Evolutionary conservation across 2,113 vertebrate genomes (phyloP), one percentile per base, ranked within the genome.

Genomic region (Datnioides undecimradiatus): DNA sequence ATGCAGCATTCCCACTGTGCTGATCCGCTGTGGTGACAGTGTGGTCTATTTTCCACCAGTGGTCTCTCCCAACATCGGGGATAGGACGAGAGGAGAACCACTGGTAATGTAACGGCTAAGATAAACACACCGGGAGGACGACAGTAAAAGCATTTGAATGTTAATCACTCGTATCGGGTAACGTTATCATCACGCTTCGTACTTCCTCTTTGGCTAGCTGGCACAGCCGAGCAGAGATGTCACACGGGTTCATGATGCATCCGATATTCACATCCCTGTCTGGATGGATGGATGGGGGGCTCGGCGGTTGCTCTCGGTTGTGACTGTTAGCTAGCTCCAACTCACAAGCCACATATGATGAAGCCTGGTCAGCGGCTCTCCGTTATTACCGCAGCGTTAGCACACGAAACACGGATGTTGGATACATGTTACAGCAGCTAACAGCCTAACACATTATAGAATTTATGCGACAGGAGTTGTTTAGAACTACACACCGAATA

Each of bases 191-290:
- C 59, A 16, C 31, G 46, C 66, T 34, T 49, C 70, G 65, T 40
- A 74, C 73, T 85, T 88, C 79, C 84, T 81, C 66, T 66, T 48
- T 40, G 27, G 84, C 77, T 55, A 54, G 67, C 71, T 40, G 69
- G 13, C 59, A 46, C 31, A 40, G 29, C 57, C 43, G 14, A n/a
- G 21, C 23, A 51, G 13, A 34, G 19, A 19, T 59, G 62, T 34
- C 57, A 76, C 31, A 41, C 43, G 3, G 69, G 31, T 49, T 45
- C 55, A 69, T 45, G 67, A 3, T 66, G 48, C 33, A 59, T 12
- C 45, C 64, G 36, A 55, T 27, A 63, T 62, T 23, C 43, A n/a
- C 73, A 71, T 59, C 49, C 12, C 41, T 19, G 34, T 48, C 7
- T 19, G 60, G 36, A 36, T 80, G 31, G 36, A 36, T 80, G 31